Conservation (phyloP, 2,113 vertebrate genomes). For the Podarcis muralis region DNA sequence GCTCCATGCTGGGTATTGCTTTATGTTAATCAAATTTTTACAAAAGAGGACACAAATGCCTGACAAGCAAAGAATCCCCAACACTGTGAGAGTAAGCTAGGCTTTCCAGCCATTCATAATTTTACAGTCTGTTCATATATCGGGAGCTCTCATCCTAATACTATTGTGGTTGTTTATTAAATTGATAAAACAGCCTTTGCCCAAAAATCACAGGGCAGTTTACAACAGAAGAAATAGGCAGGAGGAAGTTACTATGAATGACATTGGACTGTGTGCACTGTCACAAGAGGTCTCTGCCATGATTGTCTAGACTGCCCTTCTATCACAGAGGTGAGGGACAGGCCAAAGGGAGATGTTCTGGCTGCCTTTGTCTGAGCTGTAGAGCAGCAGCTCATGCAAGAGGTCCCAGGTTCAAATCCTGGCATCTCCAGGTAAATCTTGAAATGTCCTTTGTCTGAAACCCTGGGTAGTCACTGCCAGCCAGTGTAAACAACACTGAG, state of each 20-base stretch:
- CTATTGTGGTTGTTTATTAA: no score
- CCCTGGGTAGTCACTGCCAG: no score
- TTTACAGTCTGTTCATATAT: background rate
- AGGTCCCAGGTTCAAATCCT: no score
- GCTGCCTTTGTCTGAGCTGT: no score
- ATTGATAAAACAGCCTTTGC: no score
- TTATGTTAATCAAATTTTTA: background rate
- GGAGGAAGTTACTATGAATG: background rate
- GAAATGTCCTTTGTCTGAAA: no score
- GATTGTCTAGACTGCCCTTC: background rate
- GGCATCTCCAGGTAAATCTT: no score
- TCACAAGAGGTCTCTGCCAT: background rate
- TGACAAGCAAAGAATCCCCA: no score
- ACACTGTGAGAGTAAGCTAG: background rate
- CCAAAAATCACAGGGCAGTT: no score
- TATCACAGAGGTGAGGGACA: background rate
- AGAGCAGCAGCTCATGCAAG: no score
- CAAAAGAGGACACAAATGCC: background rate
- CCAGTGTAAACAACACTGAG: no score
- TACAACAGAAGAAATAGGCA: background rate
- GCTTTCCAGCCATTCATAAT: background rate
- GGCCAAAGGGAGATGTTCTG: background rate
- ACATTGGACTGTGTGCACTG: background rate
- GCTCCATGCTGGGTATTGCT: background rate
- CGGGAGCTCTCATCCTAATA: background rate